phyloP scores from a whole-genome alignment of 2,113 vertebrate genomes.

The Falco punctatus region DNA sequence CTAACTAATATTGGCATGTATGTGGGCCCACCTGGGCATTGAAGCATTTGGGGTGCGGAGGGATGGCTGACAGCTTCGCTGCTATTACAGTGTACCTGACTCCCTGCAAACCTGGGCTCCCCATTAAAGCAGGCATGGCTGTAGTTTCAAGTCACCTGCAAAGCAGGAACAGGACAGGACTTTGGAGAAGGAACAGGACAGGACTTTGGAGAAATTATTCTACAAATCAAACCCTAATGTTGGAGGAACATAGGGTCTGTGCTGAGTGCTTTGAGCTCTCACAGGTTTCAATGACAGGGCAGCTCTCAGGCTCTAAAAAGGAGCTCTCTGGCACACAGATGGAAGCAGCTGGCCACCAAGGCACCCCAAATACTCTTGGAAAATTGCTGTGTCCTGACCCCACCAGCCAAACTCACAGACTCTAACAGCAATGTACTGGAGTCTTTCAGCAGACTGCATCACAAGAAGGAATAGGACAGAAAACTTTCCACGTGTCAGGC shows the following conservation, averaged over 20 bases:
- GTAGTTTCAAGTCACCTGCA: neutral
- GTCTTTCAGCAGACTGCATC: neutral
- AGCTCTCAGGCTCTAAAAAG: neutral
- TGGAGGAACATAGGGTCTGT: neutral
- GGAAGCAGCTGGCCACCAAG: neutral
- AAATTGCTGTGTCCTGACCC: neutral
- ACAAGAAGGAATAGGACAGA: neutral
- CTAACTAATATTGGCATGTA: neutral
- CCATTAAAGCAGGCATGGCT: neutral
- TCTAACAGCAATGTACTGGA: rapidly evolving
- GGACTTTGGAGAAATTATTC: neutral
- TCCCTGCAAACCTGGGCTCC: neutral
- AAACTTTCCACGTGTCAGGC: rapidly evolving
- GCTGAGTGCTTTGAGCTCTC: neutral
- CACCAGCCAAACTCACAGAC: neutral
- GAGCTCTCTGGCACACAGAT: rapidly evolving
- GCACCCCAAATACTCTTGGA: neutral
- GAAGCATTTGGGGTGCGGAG: neutral
- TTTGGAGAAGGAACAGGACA: neutral
- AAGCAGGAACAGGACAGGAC: neutral
- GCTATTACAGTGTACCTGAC: neutral
- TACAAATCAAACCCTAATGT: neutral
- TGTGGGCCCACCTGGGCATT: neutral
- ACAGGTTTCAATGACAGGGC: neutral
- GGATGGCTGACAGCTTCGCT: neutral